Evolutionary conservation across 2,113 vertebrate species (phyloP).

Genomic region (Egretta garzetta): DNA sequence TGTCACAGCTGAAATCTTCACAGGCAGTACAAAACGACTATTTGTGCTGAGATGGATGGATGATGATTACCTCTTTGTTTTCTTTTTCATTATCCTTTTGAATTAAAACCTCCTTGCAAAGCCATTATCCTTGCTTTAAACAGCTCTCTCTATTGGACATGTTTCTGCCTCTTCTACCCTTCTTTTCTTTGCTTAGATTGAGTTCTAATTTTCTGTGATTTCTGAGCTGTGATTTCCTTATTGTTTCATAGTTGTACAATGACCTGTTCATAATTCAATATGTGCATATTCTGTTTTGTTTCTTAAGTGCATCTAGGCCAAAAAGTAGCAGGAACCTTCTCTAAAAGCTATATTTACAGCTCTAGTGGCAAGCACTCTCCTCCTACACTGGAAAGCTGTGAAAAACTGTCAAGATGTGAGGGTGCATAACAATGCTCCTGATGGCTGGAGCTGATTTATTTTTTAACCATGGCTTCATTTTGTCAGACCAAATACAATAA

Average conservation of each 20-base stretch:
- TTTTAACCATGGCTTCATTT: conserved; percentile 59
- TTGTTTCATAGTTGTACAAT: background rate
- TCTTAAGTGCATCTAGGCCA: background rate
- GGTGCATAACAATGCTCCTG: conserved; percentile 43
- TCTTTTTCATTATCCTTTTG: conserved; percentile 45
- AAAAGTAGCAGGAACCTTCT: conserved; percentile 35
- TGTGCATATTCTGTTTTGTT: background rate
- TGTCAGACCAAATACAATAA: conserved; percentile 18
- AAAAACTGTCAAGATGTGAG: conserved; percentile 61
- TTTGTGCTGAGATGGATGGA: conserved; percentile 18
- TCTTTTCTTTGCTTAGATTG: background rate
- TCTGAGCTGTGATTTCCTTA: conserved; percentile 25
- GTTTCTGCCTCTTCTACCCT: background rate
- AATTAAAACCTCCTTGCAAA: conserved; percentile 47
- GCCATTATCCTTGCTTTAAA: conserved; percentile 42
- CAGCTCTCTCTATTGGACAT: background rate
- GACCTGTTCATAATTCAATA: background rate
- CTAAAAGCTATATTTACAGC: conserved; percentile 42
- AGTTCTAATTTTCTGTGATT: conserved; percentile 30
- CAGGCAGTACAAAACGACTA: background rate
- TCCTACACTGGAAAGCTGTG: conserved; percentile 61
- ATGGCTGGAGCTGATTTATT: conserved; percentile 44
- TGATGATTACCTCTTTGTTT: conserved; percentile 45
- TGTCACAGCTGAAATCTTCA: background rate
- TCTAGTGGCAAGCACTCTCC: conserved; percentile 28